Evolutionary conservation across 2,113 vertebrate genomes (phyloP), one percentile per base, ranked within the genome.

Genomic region (Hippocampus abdominalis): DNA sequence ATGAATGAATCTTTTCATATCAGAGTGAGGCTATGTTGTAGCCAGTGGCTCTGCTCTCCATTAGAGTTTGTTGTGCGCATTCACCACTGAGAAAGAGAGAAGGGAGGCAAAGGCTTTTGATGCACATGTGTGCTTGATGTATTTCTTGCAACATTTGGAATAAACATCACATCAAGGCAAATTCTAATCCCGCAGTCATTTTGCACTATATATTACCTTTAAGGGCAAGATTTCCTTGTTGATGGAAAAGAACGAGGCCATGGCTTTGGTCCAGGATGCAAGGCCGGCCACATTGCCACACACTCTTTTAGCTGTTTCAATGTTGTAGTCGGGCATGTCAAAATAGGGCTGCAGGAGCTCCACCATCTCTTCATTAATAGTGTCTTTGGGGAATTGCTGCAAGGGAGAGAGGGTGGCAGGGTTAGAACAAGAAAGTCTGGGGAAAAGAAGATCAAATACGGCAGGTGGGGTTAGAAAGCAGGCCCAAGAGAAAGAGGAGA

Each of bases 221-320:
- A 98, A 88, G 70, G 96, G 96, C 39, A 98, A 86, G 54, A 98
- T 96, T 84, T 99, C 97, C 87, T 95, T 98, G 89, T 98, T 99
- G 76, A 97, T 94, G 59, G 95, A 93, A 84, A 95, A 98, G 89
- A 98, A 98, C 4, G 93, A 83, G 1, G 94, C 95, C 96, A 98
- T 98, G 23, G 95, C 94, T 91, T 95, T 96, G 1, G 96, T 98
- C 96, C 96, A 99, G 3, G 96, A 97, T 70, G 95, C 96, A 64
- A 99, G 94, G 25, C 96, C 96, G 0, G 96, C 95, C 72, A 98
- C 94, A 44, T 99, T 98, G 11, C 96, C 96, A 77, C 96, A 98
- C 0, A 97, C 95, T 9, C 94, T 91, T 71, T 91, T 95, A 16
- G 96, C 96, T 16, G 94, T 98, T 82, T 98, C 97, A 1, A 95